Base-by-base conservation (phyloP, 2,113 vertebrate species). In the Chauna torquata region DNA sequence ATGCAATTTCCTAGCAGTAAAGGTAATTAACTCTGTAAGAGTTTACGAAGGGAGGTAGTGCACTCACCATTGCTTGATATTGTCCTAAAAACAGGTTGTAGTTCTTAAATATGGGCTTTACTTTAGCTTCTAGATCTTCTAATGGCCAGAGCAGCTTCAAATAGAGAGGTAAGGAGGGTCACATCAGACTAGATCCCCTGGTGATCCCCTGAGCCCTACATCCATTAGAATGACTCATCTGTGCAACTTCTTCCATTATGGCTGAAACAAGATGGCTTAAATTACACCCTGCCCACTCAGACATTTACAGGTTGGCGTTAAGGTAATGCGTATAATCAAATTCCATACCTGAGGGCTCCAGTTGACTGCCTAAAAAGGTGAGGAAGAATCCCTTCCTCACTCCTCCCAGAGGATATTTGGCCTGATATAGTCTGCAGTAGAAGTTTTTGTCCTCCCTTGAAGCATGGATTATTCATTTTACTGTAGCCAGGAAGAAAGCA, bases 261-360 rank as follows among this genome's bases (percentile, higher is more conserved):
- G 20, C 71, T 85, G 78, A 86, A 85, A 79, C 24, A 80, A 69
- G 89, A 90, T 62, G 62, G 62, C 36, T 95, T 87, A 84, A 91
- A 95, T 90, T 94, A 79, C 74, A 90, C 58, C 44, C 49, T 85
- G 57, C 75, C 58, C 34, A 23, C 90, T 92, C 86, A 96, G 88
- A 77, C 16, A 28, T 81, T 80, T 93, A 78, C 85, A 88, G 45
- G 28, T 84, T 94, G 87, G 55, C 71, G 70, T 94, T 88, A 96
- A 93, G 68, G 68, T 94, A 96, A 80, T 86, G 71, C 92, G n/a
- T 66, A 55, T 66, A 95, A 97, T 96, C 93, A 94, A 90, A 90
- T 93, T 64, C 38, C 44, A 23, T 66, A 62, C 34, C 78, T 70
- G 42, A 92, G 82, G 90, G 79, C 45, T 95, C 59, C 59, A 70